Base-by-base conservation (phyloP, 2,888 invertebrate genomes). In the Morpho deidamia region DNA sequence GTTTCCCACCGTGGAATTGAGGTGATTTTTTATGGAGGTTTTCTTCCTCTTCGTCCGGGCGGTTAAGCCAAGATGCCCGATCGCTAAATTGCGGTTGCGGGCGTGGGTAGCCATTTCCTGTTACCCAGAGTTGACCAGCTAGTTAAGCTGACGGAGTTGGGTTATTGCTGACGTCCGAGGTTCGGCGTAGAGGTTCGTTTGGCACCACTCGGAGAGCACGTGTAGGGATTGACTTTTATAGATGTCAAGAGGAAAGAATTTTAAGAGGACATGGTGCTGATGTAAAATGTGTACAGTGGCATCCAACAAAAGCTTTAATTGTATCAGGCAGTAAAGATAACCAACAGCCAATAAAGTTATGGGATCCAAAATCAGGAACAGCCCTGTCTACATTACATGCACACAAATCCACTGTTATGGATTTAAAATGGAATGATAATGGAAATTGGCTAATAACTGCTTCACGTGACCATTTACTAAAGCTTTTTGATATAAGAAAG, bases 381-480 rank as follows among this genome's bases (percentile, higher is more conserved):
- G 97, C 98, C 43, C 88, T 99, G 51, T 97, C 99, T 11, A 99
- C 99, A 39, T 90, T 99, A 92, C 99, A 99, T 84, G 99, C 99
- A 42, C 99, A 99, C 84, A 99, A 99, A 87, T 98, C 97, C 52
- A 99, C 99, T 33, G 99, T 99, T 10, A 99, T 99, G 98, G 98
- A 99, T 80, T 92, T 99, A 32, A 97, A 98, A 82, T 99, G 99
- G 99, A 99, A 99, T 85, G 94, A 95, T 49, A 99, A 99, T 91
- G 99, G 99, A 3, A 99, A 99, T 81, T 99, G 99, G 99, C 90
- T 99, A 50, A 94, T 99, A 51, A 99, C 99, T n/a, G 99, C 99
- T 0, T 99, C 99, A 2, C 91, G 99, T 61, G 99, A 99, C 85
- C 99, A 99, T 86, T 91, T 99, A 61, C 91, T 99, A 42, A 99